Conservation (phyloP, 2,797 vertebrate genomes). For the Lacerta viridis region DNA sequence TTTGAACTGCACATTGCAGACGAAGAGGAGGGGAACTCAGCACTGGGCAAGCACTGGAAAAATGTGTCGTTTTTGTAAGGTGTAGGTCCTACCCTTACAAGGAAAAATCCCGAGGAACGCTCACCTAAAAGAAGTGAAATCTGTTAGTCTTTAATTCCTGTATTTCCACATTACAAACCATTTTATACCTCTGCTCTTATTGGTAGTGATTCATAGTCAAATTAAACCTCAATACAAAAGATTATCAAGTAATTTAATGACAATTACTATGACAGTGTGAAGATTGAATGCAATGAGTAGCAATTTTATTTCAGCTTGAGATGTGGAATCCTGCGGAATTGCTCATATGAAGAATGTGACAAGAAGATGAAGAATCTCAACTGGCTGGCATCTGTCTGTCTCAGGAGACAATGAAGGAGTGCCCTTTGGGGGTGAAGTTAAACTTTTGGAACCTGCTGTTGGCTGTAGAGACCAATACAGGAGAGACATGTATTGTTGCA, state of each 20-base stretch:
- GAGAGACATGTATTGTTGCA: too few species aligned
- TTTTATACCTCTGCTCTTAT: neutral
- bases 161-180: neutral
- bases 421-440: too few species aligned
- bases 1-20: neutral
- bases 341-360: too few species aligned
- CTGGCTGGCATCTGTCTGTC: too few species aligned
- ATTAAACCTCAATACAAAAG: neutral
- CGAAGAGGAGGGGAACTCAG: neutral
- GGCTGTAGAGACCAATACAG: too few species aligned
- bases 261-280: neutral
- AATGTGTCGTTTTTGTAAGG: neutral
- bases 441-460: too few species aligned
- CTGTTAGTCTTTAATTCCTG: neutral
- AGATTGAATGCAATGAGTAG: neutral
- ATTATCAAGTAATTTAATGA: slow-evolving; percentile 19
- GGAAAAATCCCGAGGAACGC: neutral
- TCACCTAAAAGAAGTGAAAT: neutral
- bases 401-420: too few species aligned
- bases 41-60: neutral
- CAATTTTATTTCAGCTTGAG: slow-evolving; percentile 9
- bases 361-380: too few species aligned
- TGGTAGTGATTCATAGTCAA: neutral
- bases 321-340: neutral
- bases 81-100: neutral